phyloP scores from a whole-genome alignment of 1,140 invertebrate genomes.

The Heterodera schachtii region DNA sequence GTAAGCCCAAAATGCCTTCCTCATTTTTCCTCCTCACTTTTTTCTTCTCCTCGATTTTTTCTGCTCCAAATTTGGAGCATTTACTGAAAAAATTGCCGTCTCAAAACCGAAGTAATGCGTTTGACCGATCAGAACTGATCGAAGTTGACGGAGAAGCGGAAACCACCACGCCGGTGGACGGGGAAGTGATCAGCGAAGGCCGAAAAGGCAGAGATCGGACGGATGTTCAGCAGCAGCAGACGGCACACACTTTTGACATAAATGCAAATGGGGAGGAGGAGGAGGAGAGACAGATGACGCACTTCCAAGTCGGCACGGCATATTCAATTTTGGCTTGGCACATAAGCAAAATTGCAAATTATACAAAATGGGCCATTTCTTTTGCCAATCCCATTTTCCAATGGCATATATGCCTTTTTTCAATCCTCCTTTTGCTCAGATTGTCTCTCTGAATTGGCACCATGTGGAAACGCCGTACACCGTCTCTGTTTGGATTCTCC shows the following conservation, averaged over 20 bases:
- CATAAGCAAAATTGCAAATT: not conserved
- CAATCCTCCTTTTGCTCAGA: not conserved
- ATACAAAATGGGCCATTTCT: too few species aligned
- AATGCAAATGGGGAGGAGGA: conserved; percentile 7
- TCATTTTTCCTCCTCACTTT: not conserved
- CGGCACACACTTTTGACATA: conserved; percentile 17
- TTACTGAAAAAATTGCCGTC: not conserved
- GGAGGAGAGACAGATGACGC: not conserved
- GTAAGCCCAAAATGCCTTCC: not conserved
- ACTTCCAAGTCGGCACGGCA: conserved; percentile 16
- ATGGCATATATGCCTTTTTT: too few species aligned
- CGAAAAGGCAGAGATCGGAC: not conserved
- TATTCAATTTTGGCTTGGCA: too few species aligned
- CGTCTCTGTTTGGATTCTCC: conserved; percentile 53
- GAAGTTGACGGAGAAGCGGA: not conserved
- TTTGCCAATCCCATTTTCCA: too few species aligned
- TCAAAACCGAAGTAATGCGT: not conserved
- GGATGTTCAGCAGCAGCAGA: too few species aligned
- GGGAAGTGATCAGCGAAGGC: not conserved
- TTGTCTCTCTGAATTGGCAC: conserved; percentile 22
- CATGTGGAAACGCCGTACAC: conserved; percentile 34
- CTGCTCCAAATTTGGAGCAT: not conserved
- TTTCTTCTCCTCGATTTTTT: not conserved
- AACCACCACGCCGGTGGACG: not conserved
- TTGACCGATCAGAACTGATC: not conserved